Percentiles rank a stretch among this genome's conserved stretches.
phyloP scores from a whole-genome alignment of 2,888 invertebrate genomes.

The Neoitamus cyanurus region DNA sequence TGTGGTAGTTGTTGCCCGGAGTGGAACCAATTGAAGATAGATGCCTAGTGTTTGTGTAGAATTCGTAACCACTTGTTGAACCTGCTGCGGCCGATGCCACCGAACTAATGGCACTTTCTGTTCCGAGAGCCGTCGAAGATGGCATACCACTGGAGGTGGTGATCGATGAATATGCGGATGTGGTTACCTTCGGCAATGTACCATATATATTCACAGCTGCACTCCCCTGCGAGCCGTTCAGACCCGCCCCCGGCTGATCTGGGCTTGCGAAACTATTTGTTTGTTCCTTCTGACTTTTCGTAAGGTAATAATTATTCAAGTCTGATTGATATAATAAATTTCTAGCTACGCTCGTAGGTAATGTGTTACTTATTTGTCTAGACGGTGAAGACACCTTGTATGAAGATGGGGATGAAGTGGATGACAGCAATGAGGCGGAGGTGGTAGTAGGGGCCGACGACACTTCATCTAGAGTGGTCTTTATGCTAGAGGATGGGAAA shows the following conservation, averaged over 20 bases:
- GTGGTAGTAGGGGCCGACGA: conserved; percentile 53
- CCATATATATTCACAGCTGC: conserved; percentile 64
- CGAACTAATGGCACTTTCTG: conserved; percentile 62
- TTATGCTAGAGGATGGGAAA: conserved; percentile 53
- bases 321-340: conserved; percentile 57
- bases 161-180: conserved; percentile 48
- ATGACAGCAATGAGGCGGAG: conserved; percentile 47
- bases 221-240: conserved; percentile 57
- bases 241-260: conserved; percentile 60
- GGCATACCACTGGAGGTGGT: conserved; percentile 31
- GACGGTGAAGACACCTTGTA: conserved; percentile 59
- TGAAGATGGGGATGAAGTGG: conserved; percentile 52
- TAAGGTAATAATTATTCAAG: conserved; percentile 59
- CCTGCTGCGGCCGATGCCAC: conserved; percentile 65
- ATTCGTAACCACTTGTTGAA: conserved; percentile 64
- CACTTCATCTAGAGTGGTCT: conserved; percentile 50
- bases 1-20: conserved; percentile 62
- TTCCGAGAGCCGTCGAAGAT: conserved; percentile 53
- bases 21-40: conserved; percentile 45
- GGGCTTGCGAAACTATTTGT: conserved; percentile 56
- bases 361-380: conserved; percentile 58
- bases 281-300: conserved; percentile 58
- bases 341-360: conserved; percentile 57
- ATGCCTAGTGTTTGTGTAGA: conserved; percentile 57
- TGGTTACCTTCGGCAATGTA: conserved; percentile 63